These are phyloP conservation scores for Entelurus aequoreus DNA, from an alignment of 2,113 vertebrate genomes.

Conservation along the genomic window DNA sequence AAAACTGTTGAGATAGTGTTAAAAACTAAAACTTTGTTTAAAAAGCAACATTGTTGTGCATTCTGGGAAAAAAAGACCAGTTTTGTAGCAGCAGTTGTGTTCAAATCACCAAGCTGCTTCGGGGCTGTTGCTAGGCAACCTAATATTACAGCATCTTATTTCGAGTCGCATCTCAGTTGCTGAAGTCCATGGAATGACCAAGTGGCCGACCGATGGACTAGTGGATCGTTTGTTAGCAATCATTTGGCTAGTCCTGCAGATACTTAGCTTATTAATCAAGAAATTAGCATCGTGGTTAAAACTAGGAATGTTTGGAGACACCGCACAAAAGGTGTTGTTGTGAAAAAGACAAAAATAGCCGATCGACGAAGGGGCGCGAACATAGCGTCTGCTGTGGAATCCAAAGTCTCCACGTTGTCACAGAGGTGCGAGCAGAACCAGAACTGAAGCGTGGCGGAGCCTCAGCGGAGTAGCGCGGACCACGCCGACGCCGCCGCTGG, in stretches of 20 bases:
- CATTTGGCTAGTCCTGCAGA: neutral
- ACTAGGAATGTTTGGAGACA: neutral
- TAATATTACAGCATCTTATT: constrained; percentile 6
- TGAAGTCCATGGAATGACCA: neutral
- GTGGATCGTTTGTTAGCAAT: neutral
- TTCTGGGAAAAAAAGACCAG: too few relatives aligned
- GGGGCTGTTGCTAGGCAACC: constrained; percentile 7
- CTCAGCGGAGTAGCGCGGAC: neutral
- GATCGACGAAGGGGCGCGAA: neutral
- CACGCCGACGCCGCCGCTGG: neutral
- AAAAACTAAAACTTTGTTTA: too few relatives aligned
- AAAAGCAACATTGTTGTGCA: too few relatives aligned
- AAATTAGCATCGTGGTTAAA: neutral
- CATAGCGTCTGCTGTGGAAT: neutral
- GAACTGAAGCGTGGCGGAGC: neutral
- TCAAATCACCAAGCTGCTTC: neutral
- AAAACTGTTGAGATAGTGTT: too few relatives aligned
- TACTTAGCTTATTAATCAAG: neutral
- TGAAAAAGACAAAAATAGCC: neutral
- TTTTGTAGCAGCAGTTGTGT: neutral
- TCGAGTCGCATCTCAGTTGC: constrained; percentile 6
- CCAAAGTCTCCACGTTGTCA: neutral
- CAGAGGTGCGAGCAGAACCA: neutral
- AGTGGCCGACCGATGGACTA: neutral
- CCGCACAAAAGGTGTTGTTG: neutral